Evolutionary conservation across 2,113 vertebrate genomes (phyloP), one percentile per base, ranked within the genome.

Genomic region (Alethe diademata): DNA sequence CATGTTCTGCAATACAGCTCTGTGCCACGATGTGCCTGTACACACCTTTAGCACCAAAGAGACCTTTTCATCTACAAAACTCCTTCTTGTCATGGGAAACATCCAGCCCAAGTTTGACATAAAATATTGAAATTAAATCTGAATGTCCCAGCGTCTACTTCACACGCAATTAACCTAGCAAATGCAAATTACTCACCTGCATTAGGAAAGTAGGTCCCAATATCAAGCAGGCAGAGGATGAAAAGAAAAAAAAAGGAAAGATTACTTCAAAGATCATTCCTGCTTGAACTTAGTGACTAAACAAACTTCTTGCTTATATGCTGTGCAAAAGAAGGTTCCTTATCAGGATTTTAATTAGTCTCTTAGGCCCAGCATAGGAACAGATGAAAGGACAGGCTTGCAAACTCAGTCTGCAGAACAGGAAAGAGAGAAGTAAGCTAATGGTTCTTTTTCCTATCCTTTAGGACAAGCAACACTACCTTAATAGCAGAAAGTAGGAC

Each of bases 321-420:
- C 66, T 78, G 15, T 5, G 33, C 66, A 61, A 50, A 78, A 90
- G 45, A 19, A 91, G 74, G 62, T 73, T 92, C 60, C 53, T 80
- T 74, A 67, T 78, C 60, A 28, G 65, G 56, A 42, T 84, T 85
- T 93, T 91, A 90, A 97, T 97, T 96, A 88, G 93, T 91, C 93
- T 95, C 89, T 51, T 76, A 76, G 71, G 87, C 54, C 62, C 33
- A 12, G 42, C 35, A 43, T 78, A 58, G 74, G 85, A 79, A 23
- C 20, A 91, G 90, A 95, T 94, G 78, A 93, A 95, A 96, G 91
- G 74, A 80, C 62, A 79, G 54, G 50, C 53, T 69, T 79, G 67
- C 78, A 92, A 79, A 83, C n/a, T 43, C 22, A 45, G 62, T 67
- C 85, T 90, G 45, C 58, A 45, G 50, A 73, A 26, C 48, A 85